Evolutionary conservation across 2,113 vertebrate species (phyloP).

Genomic region (Donacobius atricapilla): DNA sequence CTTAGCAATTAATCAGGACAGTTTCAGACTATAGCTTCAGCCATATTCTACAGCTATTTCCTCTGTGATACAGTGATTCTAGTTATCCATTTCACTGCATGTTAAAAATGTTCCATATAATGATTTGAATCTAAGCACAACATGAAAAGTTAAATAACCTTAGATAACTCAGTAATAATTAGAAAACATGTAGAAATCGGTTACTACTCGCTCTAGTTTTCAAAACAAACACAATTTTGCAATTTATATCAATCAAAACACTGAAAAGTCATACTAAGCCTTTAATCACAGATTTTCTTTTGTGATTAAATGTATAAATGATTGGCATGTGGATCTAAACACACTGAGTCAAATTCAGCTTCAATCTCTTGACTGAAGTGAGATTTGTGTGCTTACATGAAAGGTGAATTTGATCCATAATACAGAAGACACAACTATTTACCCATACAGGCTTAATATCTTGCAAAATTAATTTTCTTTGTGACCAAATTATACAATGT

Average conservation of each 20-base stretch:
- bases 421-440: not conserved
- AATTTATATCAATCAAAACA: not conserved
- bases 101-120: not conserved
- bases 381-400: not conserved
- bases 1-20: not conserved
- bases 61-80: not conserved
- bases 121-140: not conserved
- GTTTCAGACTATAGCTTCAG: not conserved
- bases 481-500: not conserved
- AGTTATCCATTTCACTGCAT: not conserved
- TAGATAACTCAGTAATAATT: not conserved
- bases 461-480: conserved; percentile 17
- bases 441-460: not conserved
- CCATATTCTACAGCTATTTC: not conserved
- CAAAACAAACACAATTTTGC: not conserved
- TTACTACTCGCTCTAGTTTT: not conserved
- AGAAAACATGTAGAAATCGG: not conserved
- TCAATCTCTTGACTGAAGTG: not conserved
- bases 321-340: not conserved
- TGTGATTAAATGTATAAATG: not conserved
- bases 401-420: not conserved
- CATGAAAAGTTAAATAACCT: not conserved
- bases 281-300: not conserved
- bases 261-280: not conserved
- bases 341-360: not conserved